Percentiles rank a stretch among this genome's conserved stretches.
Conservation (phyloP, 2,888 invertebrate species). For the Masnerella sp. region DNA sequence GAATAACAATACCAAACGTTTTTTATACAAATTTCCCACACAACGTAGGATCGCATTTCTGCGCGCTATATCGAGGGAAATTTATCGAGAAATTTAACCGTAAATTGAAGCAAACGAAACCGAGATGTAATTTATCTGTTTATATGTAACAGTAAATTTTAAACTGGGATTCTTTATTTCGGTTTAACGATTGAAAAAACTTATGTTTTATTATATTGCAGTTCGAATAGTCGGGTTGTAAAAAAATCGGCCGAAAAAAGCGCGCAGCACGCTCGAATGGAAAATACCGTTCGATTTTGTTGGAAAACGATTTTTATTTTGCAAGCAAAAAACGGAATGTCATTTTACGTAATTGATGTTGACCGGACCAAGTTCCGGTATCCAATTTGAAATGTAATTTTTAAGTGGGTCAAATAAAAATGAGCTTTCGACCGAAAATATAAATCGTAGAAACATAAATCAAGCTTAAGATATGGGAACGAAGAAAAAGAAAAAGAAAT, state of each 20-base stretch:
- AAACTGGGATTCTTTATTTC: neutral
- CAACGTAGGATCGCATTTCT: constrained; percentile 4
- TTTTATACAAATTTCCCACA: constrained; percentile 15
- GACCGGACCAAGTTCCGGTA: too few species aligned
- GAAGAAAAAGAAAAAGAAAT: too few species aligned
- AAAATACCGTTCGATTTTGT: too few species aligned
- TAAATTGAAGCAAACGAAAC: constrained; percentile 11
- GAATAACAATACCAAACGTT: constrained; percentile 2
- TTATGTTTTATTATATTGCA: constrained; percentile 2
- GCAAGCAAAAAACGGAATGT: too few species aligned
- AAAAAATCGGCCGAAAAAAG: neutral
- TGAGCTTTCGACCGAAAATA: too few species aligned
- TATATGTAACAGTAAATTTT: constrained; percentile 14
- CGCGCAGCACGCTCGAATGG: neutral
- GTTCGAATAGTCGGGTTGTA: neutral
- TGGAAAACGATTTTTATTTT: too few species aligned
- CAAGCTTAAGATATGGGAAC: too few species aligned
- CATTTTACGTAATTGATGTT: too few species aligned
- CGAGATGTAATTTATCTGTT: constrained; percentile 15
- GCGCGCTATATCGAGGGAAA: neutral
- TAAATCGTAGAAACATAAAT: too few species aligned
- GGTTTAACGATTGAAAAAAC: neutral
- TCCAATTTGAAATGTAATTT: too few species aligned
- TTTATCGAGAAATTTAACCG: constrained; percentile 25
- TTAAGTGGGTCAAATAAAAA: too few species aligned